Evolutionary conservation across 1,140 invertebrate species (phyloP), one percentile per base, ranked within the genome.

Genomic region (Drosophila auraria): DNA sequence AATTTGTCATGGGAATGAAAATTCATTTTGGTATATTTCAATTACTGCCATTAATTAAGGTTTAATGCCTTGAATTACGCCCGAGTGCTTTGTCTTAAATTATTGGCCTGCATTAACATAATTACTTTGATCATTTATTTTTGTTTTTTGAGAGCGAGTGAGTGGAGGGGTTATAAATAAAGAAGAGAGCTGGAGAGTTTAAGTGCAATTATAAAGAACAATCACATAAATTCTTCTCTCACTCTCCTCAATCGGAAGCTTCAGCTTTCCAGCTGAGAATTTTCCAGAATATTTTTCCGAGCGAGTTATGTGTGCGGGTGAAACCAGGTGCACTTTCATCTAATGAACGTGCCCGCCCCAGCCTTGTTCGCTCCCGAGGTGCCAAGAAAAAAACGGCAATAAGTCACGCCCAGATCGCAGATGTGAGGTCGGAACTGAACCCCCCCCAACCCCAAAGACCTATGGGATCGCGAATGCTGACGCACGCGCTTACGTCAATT

Each of bases 401-500:
- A 69, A 68, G 74, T 86, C 79, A 81, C 71, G 78, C 78, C 70
- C 70, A 66, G 58, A 69, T 40, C 44, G 51, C 30, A 74, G 77
- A 78, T 77, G 63, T 70, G 50, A 45, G 57, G 57, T 65, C 53
- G 36, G 27, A 68, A 30, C 68, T 56, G 42, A 42, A 40, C 47
- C 15, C 44, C 36, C 20, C 50, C 50, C 40, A 9, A 27, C 38
- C 15, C 20, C 20, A 20, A 20, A 0, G 20, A 20, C 20, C 20
- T 20, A 45, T 20, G 62, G 70, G 30, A 70, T 68, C 51, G 51
- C 36, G 5, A 20, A 27, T 42, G 60, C 59, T 87, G 83, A 87
- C 83, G 83, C 83, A 87, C 78, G 68, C 61, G 84, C 83, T 89
- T 74, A 90, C 84, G 84, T 87, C 83, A 89, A 82, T 87, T 87